Conservation (phyloP, 1,140 invertebrate species). For the Rhynchophorus ferrugineus region DNA sequence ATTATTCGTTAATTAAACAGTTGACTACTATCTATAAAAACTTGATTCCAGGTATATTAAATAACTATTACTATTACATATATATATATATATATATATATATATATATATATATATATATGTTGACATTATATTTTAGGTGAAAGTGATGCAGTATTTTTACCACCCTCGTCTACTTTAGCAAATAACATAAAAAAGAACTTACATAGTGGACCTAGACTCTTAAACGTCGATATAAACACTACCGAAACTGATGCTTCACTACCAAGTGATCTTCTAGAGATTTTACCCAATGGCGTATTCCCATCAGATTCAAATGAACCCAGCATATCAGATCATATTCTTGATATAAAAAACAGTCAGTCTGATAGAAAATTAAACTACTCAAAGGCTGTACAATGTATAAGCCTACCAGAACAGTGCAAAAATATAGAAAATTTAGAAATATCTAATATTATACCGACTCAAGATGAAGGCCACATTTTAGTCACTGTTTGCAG, state of each 20-base stretch:
- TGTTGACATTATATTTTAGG: constrained; percentile 9
- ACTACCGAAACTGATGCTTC: constrained; percentile 29
- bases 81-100: background rate
- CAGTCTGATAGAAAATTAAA: constrained; percentile 34
- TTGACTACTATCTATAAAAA: constrained; percentile 35
- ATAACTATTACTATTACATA: no score
- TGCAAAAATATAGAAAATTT: constrained; percentile 43
- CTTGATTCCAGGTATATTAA: constrained; percentile 32
- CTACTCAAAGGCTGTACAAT: constrained; percentile 44
- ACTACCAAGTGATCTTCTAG: constrained; percentile 19
- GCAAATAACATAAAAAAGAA: constrained; percentile 10
- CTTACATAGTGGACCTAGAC: constrained; percentile 28
- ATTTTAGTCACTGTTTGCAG: constrained; percentile 54
- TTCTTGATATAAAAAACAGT: constrained; percentile 35
- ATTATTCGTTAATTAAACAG: constrained; percentile 27
- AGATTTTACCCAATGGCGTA: constrained; percentile 27
- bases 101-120: no score
- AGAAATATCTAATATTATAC: constrained; percentile 52
- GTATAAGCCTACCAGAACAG: constrained; percentile 44
- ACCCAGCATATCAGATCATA: constrained; percentile 39
- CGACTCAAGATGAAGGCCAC: constrained; percentile 56
- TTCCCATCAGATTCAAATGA: constrained; percentile 21
- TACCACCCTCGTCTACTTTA: constrained; percentile 27
- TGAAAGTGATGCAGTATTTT: constrained; percentile 36
- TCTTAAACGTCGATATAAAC: constrained; percentile 27